phyloP scores from a whole-genome alignment of 2,113 vertebrate genomes.

The Callocephalon fimbriatum region DNA sequence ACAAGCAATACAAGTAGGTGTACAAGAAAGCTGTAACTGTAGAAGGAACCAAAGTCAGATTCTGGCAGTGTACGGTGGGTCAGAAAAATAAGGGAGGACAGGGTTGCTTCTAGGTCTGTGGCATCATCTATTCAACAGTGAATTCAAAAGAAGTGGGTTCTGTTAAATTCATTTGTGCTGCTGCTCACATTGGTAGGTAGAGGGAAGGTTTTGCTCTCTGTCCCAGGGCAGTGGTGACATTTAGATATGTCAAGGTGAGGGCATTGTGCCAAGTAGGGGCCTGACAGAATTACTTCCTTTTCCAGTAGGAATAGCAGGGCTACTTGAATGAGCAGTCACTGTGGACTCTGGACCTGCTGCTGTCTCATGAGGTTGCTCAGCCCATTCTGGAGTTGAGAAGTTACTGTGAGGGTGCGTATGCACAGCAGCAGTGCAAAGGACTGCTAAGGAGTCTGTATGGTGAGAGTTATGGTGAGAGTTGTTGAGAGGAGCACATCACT shows the following conservation, averaged over 20 bases:
- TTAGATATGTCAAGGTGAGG: not conserved
- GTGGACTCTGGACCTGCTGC: rapidly evolving
- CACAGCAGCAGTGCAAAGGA: not conserved
- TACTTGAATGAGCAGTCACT: not conserved
- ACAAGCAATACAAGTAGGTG: not conserved
- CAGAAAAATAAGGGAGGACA: not conserved
- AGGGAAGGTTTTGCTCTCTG: not conserved
- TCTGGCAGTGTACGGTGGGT: not conserved
- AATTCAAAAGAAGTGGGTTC: not conserved
- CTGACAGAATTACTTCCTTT: not conserved
- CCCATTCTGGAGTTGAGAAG: not conserved
- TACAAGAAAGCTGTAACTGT: not conserved
- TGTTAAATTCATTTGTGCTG: not conserved
- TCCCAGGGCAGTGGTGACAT: not conserved
- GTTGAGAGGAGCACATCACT: not conserved
- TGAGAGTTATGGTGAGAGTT: not conserved
- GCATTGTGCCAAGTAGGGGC: rapidly evolving
- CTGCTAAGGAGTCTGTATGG: not conserved
- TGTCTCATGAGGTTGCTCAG: not conserved
- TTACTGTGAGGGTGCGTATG: rapidly evolving
- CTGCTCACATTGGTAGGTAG: rapidly evolving
- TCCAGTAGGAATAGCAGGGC: not conserved
- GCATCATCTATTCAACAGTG: not conserved
- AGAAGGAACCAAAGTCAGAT: not conserved
- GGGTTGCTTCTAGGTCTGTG: not conserved